A percentile compares a stretch with the other conserved stretches of the same genome.
These are phyloP conservation scores for Xenentodon cancila DNA, from an alignment of 2,797 vertebrate genomes.

Conservation along the genomic window DNA sequence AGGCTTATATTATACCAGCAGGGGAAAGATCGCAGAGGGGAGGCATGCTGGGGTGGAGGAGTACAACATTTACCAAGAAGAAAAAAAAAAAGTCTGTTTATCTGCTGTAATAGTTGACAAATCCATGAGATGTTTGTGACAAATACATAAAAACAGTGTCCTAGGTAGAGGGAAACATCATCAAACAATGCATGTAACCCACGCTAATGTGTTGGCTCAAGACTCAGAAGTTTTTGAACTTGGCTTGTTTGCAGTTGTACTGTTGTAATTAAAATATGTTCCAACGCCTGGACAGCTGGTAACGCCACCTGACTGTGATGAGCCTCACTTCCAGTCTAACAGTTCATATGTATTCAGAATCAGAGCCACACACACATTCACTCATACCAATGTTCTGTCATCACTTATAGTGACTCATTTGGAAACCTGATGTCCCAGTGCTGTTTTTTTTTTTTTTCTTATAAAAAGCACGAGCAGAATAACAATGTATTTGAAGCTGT, in stretches of 20 bases:
- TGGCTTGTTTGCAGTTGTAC: background rate
- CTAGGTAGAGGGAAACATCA: background rate
- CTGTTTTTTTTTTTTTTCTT: slow-evolving; percentile 19
- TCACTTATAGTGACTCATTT: slow-evolving; percentile 43
- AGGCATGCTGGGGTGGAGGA: slow-evolving; percentile 24
- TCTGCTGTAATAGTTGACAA: no score
- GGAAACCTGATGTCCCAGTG: slow-evolving; percentile 19
- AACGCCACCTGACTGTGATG: slow-evolving; percentile 23
- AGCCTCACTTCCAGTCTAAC: slow-evolving; percentile 16
- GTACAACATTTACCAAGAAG: slow-evolving; percentile 4
- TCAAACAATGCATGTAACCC: background rate
- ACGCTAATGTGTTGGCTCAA: background rate
- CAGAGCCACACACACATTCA: slow-evolving; percentile 18
- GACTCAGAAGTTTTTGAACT: slow-evolving; percentile 17
- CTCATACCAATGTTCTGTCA: slow-evolving; percentile 22
- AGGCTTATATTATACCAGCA: slow-evolving; percentile 27
- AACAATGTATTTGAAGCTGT: slow-evolving; percentile 18
- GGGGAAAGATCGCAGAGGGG: slow-evolving; percentile 29
- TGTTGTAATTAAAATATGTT: slow-evolving; percentile 23
- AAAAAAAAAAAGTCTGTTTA: no score
- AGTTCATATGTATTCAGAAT: slow-evolving; percentile 48
- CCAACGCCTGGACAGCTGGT: slow-evolving; percentile 17
- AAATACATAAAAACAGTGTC: background rate
- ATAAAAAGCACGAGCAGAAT: slow-evolving; percentile 31
- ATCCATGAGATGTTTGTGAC: background rate